Evolutionary conservation across 2,113 vertebrate species (phyloP).

Genomic region (Petaurus breviceps): DNA sequence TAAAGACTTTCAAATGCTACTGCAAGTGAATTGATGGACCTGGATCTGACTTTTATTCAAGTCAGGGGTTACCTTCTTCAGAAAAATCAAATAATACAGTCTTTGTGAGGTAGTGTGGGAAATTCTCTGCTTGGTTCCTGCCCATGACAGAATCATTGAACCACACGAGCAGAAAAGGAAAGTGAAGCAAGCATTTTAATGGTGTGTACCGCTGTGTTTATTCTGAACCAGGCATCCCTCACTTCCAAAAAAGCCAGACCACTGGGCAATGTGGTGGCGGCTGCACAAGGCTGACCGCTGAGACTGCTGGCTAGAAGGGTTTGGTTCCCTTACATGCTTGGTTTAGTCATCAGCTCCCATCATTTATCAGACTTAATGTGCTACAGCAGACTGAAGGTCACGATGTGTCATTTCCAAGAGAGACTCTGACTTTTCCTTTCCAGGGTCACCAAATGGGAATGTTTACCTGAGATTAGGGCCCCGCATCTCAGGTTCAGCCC

Average conservation of each 20-base stretch:
- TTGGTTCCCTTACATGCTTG: conserved; percentile 80
- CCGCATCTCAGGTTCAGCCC: not conserved
- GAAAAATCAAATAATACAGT: conserved; percentile 69
- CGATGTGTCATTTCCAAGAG: conserved; percentile 79
- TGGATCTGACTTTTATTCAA: conserved; percentile 71
- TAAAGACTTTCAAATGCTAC: not conserved
- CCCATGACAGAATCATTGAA: conserved; percentile 80
- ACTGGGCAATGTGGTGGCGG: conserved; percentile 60
- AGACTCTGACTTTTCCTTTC: conserved; percentile 76
- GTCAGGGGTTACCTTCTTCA: conserved; percentile 60
- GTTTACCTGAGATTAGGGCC: conserved; percentile 60
- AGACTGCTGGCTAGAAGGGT: conserved; percentile 80
- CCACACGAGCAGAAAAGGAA: conserved; percentile 77
- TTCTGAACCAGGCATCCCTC: conserved; percentile 65
- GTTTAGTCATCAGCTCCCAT: conserved; percentile 82
- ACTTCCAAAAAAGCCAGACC: conserved; percentile 77
- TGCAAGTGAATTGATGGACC: not conserved
- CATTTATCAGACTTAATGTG: conserved; percentile 84
- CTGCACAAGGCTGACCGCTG: conserved; percentile 72
- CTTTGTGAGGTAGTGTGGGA: conserved; percentile 81
- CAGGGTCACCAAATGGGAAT: conserved; percentile 77
- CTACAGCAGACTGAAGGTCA: conserved; percentile 79
- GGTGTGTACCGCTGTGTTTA: conserved; percentile 73
- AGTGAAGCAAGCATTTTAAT: conserved; percentile 72
- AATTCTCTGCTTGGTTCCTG: conserved; percentile 74